These are phyloP conservation scores for Mesorhabditis belari DNA, from an alignment of 2,888 invertebrate genomes.

Conservation along the genomic window DNA sequence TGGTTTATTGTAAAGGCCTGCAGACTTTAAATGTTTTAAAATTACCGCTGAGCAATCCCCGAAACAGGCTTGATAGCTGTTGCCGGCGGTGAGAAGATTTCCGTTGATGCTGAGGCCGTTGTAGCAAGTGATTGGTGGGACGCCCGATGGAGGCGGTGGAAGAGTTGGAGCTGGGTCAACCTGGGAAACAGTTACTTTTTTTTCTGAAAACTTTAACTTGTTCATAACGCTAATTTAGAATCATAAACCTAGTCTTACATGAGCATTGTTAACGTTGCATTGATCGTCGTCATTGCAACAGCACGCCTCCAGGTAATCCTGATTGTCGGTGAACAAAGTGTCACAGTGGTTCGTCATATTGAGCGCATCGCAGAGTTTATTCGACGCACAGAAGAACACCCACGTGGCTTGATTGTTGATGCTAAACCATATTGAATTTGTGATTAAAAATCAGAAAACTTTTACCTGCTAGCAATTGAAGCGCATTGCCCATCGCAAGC, in stretches of 20 bases:
- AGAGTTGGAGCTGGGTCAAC: background rate
- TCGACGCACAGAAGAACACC: background rate
- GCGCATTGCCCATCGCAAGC: constrained; percentile 27
- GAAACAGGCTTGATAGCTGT: background rate
- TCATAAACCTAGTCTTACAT: too few relatives aligned
- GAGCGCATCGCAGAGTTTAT: background rate
- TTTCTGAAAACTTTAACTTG: too few relatives aligned
- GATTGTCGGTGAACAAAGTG: constrained; percentile 1
- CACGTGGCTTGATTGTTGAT: background rate
- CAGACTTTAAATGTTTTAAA: too few relatives aligned
- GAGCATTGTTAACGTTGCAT: background rate
- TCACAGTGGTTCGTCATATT: background rate
- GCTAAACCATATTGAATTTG: background rate
- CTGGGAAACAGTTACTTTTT: too few relatives aligned
- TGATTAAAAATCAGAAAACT: background rate
- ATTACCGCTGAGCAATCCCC: background rate
- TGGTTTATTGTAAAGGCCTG: too few relatives aligned
- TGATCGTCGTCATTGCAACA: background rate
- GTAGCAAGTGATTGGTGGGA: constrained; percentile 11
- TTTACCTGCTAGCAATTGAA: constrained; percentile 14
- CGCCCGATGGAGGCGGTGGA: constrained; percentile 10
- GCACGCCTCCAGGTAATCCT: background rate
- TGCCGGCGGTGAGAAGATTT: background rate
- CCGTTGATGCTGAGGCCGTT: constrained; percentile 8
- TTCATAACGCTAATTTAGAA: background rate